Percentiles rank a stretch among this genome's conserved stretches.
phyloP scores from a whole-genome alignment of 2,888 invertebrate genomes.

The Phasia obesa region DNA sequence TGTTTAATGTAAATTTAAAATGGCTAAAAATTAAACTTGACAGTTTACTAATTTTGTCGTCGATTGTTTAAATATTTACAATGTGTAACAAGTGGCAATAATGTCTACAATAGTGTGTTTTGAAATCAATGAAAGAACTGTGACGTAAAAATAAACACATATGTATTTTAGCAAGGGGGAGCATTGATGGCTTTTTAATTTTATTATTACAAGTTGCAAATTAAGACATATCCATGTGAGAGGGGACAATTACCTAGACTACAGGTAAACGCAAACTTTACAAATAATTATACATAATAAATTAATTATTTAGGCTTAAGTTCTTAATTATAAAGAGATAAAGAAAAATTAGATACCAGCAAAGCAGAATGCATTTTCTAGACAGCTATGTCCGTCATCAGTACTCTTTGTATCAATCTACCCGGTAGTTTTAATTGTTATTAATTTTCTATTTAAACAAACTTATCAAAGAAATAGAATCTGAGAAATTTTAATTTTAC shows the following conservation, averaged over 20 bases:
- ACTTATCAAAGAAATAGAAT: no score
- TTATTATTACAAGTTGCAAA: not conserved
- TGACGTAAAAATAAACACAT: not conserved
- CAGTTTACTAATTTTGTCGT: conserved; percentile 68
- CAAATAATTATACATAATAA: no score
- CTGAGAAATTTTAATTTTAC: no score
- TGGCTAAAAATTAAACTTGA: conserved; percentile 46
- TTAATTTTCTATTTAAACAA: no score
- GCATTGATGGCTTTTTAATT: not conserved
- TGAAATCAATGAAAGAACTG: not conserved
- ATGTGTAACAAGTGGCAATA: conserved; percentile 62
- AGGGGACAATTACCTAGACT: not conserved
- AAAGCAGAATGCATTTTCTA: no score
- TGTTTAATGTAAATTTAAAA: conserved; percentile 7
- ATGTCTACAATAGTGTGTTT: conserved; percentile 1
- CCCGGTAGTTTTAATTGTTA: no score
- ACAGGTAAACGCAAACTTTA: no score
- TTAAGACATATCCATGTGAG: not conserved
- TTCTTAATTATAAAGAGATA: no score
- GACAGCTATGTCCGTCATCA: no score
- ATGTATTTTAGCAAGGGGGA: not conserved
- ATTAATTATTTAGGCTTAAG: no score
- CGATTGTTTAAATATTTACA: conserved; percentile 67
- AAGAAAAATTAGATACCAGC: no score
- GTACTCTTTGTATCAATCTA: no score